Evolutionary conservation across 1,140 invertebrate genomes (phyloP).

Genomic region (Drosophila parvula): DNA sequence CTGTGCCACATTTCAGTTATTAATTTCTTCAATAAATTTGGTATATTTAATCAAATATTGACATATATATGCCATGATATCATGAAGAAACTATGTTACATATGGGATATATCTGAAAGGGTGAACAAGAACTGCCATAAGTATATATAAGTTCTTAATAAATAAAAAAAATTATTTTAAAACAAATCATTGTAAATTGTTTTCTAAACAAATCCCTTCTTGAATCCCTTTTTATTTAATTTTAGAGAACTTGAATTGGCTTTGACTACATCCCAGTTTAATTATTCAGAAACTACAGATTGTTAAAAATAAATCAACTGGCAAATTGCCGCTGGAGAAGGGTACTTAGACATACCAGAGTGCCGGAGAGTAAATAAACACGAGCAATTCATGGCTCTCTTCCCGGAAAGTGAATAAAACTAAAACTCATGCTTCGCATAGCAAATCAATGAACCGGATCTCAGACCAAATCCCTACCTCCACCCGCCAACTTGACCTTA

Average conservation of each 20-base stretch:
- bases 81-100: too few relatives aligned
- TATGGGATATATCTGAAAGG: too few relatives aligned
- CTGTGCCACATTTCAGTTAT: too few relatives aligned
- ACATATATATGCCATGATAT: too few relatives aligned
- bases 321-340: neutral
- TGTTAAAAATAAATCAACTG: neutral
- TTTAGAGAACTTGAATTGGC: neutral
- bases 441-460: slow-evolving; percentile 28
- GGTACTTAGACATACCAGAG: neutral
- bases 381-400: slow-evolving; percentile 18
- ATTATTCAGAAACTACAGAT: neutral
- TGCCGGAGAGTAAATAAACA: neutral
- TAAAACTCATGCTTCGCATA: slow-evolving; percentile 34
- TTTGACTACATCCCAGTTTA: neutral
- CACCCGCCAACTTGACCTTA: slow-evolving; percentile 66
- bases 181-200: neutral
- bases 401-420: slow-evolving; percentile 48
- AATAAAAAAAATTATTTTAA: neutral
- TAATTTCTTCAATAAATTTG: too few relatives aligned
- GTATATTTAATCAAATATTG: too few relatives aligned
- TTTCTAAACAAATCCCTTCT: neutral
- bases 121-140: too few relatives aligned
- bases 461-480: slow-evolving; percentile 18
- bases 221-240: neutral
- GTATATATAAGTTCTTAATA: too few relatives aligned